Percentiles rank a stretch among this genome's conserved stretches.
Evolutionary conservation across 2,797 vertebrate species (phyloP).

Genomic region (Argentina silus): DNA sequence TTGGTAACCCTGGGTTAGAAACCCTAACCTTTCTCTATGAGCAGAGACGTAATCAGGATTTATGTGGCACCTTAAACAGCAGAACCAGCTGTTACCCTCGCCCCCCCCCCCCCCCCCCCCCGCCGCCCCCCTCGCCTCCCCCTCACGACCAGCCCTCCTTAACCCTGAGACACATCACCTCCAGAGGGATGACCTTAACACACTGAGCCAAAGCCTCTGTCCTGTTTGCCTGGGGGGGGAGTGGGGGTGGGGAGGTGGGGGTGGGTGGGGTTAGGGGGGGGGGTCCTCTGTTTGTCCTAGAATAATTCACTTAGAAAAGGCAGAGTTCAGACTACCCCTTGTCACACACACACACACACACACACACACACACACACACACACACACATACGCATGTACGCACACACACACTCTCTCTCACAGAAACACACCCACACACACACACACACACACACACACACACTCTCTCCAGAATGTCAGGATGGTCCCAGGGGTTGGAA

Average conservation of each 20-base stretch:
- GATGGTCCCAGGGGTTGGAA: constrained; percentile 34
- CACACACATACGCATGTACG: constrained; percentile 17
- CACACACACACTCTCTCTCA: no score
- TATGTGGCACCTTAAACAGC: not conserved
- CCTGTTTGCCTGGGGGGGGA: constrained; percentile 29
- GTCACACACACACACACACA: not conserved
- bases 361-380: not conserved
- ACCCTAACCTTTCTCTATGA: not conserved
- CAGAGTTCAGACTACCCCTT: not conserved
- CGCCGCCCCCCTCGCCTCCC: not conserved
- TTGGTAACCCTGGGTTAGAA: not conserved
- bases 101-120: no score
- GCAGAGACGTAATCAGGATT: not conserved
- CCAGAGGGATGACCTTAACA: constrained; percentile 24
- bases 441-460: constrained; percentile 22
- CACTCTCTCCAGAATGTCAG: constrained; percentile 22
- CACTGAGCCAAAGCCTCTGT: constrained; percentile 16
- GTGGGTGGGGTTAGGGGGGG: no score
- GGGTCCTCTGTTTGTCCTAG: constrained; percentile 18
- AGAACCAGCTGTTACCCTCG: constrained; percentile 30
- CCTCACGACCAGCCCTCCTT: not conserved
- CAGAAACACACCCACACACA: no score
- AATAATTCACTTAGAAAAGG: constrained; percentile 39
- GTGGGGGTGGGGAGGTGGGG: no score
- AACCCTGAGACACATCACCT: not conserved